phyloP scores from a whole-genome alignment of 2,888 invertebrate genomes.

The Ischnus inquisitorius region DNA sequence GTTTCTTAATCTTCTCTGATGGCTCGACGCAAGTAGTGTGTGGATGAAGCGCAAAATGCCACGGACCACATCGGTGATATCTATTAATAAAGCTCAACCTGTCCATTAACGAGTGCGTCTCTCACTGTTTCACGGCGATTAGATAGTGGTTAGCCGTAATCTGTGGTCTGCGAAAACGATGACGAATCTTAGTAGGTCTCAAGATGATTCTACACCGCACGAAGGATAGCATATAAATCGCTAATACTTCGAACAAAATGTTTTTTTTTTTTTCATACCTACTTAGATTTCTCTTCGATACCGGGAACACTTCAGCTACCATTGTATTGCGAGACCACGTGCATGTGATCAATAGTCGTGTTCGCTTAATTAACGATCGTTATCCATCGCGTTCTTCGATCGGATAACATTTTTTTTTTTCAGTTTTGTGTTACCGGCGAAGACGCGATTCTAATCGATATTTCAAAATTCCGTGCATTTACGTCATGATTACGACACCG shows the following conservation, averaged over 20 bases:
- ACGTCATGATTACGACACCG: background rate
- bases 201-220: background rate
- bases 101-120: constrained; percentile 38
- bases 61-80: constrained; percentile 15
- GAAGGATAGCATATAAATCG: background rate
- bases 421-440: background rate
- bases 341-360: background rate
- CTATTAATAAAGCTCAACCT: constrained; percentile 48
- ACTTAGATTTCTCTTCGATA: constrained; percentile 10
- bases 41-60: background rate
- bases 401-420: background rate
- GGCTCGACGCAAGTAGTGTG: background rate
- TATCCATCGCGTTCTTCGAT: constrained; percentile 5
- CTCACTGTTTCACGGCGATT: constrained; percentile 39
- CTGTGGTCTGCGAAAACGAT: constrained; percentile 30
- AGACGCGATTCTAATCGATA: background rate
- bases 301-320: background rate
- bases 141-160: constrained; percentile 49
- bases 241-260: background rate
- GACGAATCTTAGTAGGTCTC: constrained; percentile 16
- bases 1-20: constrained; percentile 40
- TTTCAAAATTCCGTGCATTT: background rate
- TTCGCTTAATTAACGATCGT: constrained; percentile 17
- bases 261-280: constrained; percentile 5
- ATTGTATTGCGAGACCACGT: background rate